Conservation (phyloP, 1,140 invertebrate genomes). For the Drosophila ercepeae region DNA sequence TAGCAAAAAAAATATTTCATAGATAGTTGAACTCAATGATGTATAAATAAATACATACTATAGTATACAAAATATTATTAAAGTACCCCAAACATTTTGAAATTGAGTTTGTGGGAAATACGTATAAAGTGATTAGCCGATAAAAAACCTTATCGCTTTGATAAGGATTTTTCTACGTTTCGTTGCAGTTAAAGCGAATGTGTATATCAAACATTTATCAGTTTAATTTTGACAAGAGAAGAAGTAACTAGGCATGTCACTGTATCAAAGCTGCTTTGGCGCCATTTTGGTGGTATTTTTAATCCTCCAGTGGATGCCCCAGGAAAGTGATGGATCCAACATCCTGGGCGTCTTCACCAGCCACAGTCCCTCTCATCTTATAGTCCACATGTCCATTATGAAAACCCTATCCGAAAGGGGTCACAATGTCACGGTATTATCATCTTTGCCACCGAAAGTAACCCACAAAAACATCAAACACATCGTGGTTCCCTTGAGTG, state of each 20-base stretch:
- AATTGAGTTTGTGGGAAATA: neutral
- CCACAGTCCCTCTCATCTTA: conserved; percentile 65
- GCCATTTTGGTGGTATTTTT: conserved; percentile 38
- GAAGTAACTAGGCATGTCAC: conserved; percentile 29
- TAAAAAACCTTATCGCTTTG: neutral
- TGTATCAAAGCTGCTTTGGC: conserved; percentile 1
- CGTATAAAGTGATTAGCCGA: neutral
- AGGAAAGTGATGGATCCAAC: conserved; percentile 12
- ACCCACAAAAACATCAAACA: conserved; percentile 48
- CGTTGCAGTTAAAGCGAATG: too few species aligned
- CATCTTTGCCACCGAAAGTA: conserved; percentile 36
- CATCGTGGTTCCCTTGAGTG: conserved; percentile 50
- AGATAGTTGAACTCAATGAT: neutral
- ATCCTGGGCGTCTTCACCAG: conserved; percentile 5
- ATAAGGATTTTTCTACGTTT: neutral
- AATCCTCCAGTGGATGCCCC: conserved; percentile 27
- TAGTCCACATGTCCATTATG: conserved; percentile 62
- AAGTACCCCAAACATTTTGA: conserved; percentile 1
- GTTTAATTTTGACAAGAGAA: conserved; percentile 4
- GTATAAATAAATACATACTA: too few species aligned
- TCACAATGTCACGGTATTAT: conserved; percentile 71
- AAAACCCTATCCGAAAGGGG: conserved; percentile 56
- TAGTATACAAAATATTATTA: too few species aligned
- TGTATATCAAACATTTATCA: neutral
- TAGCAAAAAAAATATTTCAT: neutral